Percentiles rank a stretch among this genome's conserved stretches.
These are phyloP conservation scores for Mormyrops attenuatus DNA, from an alignment of 2,797 vertebrate genomes.

Conservation along the genomic window DNA sequence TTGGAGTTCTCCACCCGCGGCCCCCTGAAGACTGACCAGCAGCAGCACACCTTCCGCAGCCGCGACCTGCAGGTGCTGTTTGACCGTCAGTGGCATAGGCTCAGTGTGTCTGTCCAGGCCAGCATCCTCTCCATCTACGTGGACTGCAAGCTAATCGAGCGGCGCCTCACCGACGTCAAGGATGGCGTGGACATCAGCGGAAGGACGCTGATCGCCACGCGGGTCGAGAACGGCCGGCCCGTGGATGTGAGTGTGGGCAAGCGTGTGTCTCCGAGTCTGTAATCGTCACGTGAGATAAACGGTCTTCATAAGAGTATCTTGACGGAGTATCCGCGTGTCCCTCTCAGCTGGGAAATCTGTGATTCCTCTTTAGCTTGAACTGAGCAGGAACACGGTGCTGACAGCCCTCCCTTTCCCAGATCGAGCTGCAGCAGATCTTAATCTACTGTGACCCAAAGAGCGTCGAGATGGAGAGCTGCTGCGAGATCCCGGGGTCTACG, in stretches of 20 bases:
- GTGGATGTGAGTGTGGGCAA: constrained; percentile 76
- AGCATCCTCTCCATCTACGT: constrained; percentile 76
- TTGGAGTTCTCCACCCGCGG: constrained; percentile 79
- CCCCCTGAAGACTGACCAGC: constrained; percentile 64
- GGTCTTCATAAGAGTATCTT: neutral
- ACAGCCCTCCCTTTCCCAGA: constrained; percentile 58
- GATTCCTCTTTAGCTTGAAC: neutral
- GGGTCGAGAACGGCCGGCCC: constrained; percentile 78
- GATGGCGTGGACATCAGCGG: constrained; percentile 67
- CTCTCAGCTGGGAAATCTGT: neutral
- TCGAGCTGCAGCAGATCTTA: constrained; percentile 81
- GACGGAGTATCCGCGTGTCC: neutral
- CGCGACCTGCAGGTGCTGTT: constrained; percentile 84
- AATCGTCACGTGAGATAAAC: neutral
- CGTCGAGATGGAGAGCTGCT: constrained; percentile 76
- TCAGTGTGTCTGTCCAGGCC: constrained; percentile 76
- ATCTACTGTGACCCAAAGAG: constrained; percentile 82
- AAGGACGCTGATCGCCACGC: constrained; percentile 75
- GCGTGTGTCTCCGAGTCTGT: neutral
- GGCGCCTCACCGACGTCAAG: constrained; percentile 67
- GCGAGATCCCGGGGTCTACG: constrained; percentile 70
- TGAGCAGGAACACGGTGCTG: neutral
- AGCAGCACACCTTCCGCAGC: constrained; percentile 82
- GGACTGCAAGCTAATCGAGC: constrained; percentile 87
- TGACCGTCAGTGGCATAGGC: constrained; percentile 94